A percentile compares a stretch with the other conserved stretches of the same genome.
Conservation (phyloP, 2,888 invertebrate genomes). For the Maniola hyperantus region DNA sequence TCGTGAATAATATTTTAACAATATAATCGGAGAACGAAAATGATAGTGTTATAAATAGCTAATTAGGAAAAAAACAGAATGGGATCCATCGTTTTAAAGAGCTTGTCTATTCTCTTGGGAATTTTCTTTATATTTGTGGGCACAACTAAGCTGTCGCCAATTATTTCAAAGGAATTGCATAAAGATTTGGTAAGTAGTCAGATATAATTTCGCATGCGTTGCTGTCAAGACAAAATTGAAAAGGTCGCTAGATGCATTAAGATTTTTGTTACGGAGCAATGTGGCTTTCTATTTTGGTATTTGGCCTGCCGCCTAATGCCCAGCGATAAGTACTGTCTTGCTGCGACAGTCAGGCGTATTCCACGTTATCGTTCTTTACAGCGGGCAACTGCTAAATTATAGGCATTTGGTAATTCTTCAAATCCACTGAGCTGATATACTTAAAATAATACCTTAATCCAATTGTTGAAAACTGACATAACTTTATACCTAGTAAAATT, state of each 20-base stretch:
- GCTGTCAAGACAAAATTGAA: constrained; percentile 37
- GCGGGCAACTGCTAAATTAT: not conserved
- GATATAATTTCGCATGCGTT: constrained; percentile 21
- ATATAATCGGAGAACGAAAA: constrained; percentile 8
- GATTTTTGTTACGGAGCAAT: constrained; percentile 73
- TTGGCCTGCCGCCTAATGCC: constrained; percentile 80
- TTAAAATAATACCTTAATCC: no score
- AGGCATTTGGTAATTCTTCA: no score
- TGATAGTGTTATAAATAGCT: constrained; percentile 6
- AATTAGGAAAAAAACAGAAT: constrained; percentile 49
- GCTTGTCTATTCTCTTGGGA: constrained; percentile 94
- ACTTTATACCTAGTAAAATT: no score
- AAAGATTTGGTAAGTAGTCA: constrained; percentile 93
- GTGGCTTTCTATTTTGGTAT: constrained; percentile 78
- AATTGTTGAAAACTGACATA: no score
- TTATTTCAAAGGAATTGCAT: constrained; percentile 96
- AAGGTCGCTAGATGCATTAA: constrained; percentile 70
- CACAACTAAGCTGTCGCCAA: constrained; percentile 94
- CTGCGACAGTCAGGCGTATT: constrained; percentile 57
- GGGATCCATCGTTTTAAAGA: constrained; percentile 91
- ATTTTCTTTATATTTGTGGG: constrained; percentile 98
- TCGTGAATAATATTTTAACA: not conserved
- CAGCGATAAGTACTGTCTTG: constrained; percentile 61
- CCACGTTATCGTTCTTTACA: constrained; percentile 25
- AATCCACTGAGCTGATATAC: no score